Evolutionary conservation across 2,797 vertebrate species (phyloP).

Genomic region (Peromyscus eremicus): DNA sequence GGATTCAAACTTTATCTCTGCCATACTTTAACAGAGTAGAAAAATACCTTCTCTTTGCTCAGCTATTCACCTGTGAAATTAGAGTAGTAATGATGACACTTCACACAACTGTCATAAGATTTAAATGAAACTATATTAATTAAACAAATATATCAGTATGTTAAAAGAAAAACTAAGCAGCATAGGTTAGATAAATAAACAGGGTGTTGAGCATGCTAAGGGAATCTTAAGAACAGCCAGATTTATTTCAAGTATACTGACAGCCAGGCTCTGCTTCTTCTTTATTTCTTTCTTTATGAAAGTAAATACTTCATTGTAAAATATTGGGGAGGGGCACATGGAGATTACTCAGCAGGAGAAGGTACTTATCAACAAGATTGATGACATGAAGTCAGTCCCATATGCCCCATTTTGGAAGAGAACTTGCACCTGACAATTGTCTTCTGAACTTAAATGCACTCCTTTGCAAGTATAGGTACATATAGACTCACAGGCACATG

Average conservation of each 20-base stretch:
- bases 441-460: not conserved
- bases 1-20: not conserved
- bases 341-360: not conserved
- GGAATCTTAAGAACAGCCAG: not conserved
- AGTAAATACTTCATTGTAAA: not conserved
- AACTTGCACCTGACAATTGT: not conserved
- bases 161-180: not conserved
- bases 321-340: not conserved
- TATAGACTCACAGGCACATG: not conserved
- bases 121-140: constrained; percentile 6
- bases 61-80: constrained; percentile 1
- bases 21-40: not conserved
- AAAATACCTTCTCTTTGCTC: constrained; percentile 11
- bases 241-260: not conserved
- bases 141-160: not conserved
- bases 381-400: not conserved
- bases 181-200: not conserved
- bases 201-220: not conserved
- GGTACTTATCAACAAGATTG: not conserved
- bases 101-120: not conserved
- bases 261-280: not conserved
- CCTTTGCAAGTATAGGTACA: no score
- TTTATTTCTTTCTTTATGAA: not conserved
- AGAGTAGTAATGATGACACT: not conserved
- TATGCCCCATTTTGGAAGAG: no score